A percentile compares a stretch with the other conserved stretches of the same genome.
Evolutionary conservation across 2,888 invertebrate species (phyloP).

Genomic region (Mythimna lalbum): DNA sequence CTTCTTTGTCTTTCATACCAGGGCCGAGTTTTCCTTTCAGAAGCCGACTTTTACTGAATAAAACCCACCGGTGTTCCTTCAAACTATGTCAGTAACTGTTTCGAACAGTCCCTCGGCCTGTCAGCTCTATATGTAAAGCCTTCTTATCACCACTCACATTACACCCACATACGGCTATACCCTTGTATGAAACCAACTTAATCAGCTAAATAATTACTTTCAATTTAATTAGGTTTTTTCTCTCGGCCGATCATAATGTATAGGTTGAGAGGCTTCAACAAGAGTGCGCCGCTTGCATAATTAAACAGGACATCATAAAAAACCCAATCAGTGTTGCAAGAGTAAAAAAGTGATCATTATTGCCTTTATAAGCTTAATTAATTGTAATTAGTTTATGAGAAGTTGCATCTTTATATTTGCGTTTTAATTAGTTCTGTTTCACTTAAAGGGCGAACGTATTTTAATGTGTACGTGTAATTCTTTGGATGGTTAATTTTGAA

Average conservation of each 20-base stretch:
- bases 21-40: too few relatives aligned
- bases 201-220: constrained; percentile 46
- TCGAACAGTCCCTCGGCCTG: too few relatives aligned
- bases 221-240: constrained; percentile 59
- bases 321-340: constrained; percentile 25
- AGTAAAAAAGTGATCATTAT: constrained; percentile 33
- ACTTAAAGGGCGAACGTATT: not conserved
- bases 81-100: too few relatives aligned
- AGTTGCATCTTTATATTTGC: constrained; percentile 14
- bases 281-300: constrained; percentile 43
- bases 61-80: too few relatives aligned
- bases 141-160: not conserved
- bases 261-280: constrained; percentile 1
- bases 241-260: constrained; percentile 18
- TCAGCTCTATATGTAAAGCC: not conserved
- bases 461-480: constrained; percentile 6
- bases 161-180: not conserved
- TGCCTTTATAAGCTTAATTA: constrained; percentile 45
- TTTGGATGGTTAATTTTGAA: constrained; percentile 12
- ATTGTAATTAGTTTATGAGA: constrained; percentile 31
- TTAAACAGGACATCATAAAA: constrained; percentile 33
- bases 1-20: too few relatives aligned
- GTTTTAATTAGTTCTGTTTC: not conserved
- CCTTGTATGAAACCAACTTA: constrained; percentile 28
- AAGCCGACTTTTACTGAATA: too few relatives aligned